Percentiles rank a stretch among this genome's conserved stretches.
phyloP scores from a whole-genome alignment of 1,140 invertebrate species.

The Pseudomyrmex cubaensis region DNA sequence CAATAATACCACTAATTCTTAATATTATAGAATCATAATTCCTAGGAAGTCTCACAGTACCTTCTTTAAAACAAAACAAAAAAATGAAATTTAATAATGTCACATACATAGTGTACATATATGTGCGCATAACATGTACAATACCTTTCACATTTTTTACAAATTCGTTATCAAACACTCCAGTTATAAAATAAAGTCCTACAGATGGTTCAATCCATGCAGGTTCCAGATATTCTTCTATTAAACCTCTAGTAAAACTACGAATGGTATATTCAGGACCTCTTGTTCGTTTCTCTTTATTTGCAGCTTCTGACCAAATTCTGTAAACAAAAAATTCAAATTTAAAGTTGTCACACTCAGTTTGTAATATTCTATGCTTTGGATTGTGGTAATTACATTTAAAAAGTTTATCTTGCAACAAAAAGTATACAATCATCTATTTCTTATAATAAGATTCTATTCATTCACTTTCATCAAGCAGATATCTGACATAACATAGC shows the following conservation, averaged over 20 bases:
- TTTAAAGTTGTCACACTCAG: background rate
- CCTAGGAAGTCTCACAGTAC: slow-evolving; percentile 65
- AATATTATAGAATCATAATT: slow-evolving; percentile 61
- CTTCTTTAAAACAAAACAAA: slow-evolving; percentile 58
- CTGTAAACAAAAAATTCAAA: slow-evolving; percentile 64
- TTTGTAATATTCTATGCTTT: background rate
- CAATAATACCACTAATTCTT: slow-evolving; percentile 54
- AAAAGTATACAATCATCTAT: too few relatives aligned
- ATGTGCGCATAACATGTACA: too few relatives aligned
- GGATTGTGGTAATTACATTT: too few relatives aligned
- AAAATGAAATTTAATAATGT: slow-evolving; percentile 24
- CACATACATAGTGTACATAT: background rate
- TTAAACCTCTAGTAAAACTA: background rate
- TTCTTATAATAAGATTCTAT: too few relatives aligned
- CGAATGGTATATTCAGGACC: slow-evolving; percentile 37
- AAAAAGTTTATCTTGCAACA: too few relatives aligned
- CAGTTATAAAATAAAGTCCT: slow-evolving; percentile 68
- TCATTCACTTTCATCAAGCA: too few relatives aligned
- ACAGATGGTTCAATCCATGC: slow-evolving; percentile 71
- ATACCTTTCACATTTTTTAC: too few relatives aligned
- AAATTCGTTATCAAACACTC: too few relatives aligned
- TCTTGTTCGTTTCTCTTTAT: slow-evolving; percentile 67
- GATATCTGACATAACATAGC: too few relatives aligned
- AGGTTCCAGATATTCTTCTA: background rate
- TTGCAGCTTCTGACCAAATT: slow-evolving; percentile 77